Evolutionary conservation across 2,797 vertebrate species (phyloP).

Genomic region (Philypnodon macrostomus): DNA sequence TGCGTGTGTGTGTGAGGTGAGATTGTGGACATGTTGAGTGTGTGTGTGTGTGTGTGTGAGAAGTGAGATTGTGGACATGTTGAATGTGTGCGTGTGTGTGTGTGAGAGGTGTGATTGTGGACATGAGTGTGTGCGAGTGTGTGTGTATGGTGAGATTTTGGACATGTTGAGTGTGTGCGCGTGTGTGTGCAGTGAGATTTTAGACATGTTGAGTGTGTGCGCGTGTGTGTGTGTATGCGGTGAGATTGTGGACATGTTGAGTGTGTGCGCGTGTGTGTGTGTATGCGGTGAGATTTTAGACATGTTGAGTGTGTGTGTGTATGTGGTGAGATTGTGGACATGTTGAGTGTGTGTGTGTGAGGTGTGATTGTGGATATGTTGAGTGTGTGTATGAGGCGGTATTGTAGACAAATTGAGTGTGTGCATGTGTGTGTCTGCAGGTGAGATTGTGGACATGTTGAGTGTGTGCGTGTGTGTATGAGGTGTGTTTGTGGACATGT

Average conservation of each 20-base stretch:
- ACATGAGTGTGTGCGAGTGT: slow-evolving; percentile 43
- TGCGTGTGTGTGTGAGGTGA: slow-evolving; percentile 51
- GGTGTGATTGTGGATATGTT: slow-evolving; percentile 38
- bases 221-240: slow-evolving; percentile 51
- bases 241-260: slow-evolving; percentile 37
- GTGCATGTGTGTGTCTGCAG: slow-evolving; percentile 52
- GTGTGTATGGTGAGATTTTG: slow-evolving; percentile 46
- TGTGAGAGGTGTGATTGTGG: slow-evolving; percentile 39
- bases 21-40: slow-evolving; percentile 34
- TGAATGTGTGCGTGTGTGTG: no score
- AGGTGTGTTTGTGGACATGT: slow-evolving; percentile 38
- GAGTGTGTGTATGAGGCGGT: no score
- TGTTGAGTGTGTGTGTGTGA: slow-evolving; percentile 54
- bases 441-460: slow-evolving; percentile 38
- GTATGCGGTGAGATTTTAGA: slow-evolving; percentile 38
- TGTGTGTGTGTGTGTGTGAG: slow-evolving; percentile 55
- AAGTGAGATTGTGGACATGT: slow-evolving; percentile 38
- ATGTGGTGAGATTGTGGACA: no score
- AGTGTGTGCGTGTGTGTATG: slow-evolving; percentile 55
- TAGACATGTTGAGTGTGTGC: no score
- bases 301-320: no score
- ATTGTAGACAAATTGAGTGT: no score
- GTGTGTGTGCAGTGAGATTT: no score
- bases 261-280: no score
- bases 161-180: no score